Evolutionary conservation across 2,113 vertebrate species (phyloP), one percentile per base, ranked within the genome.

Genomic region (Octodon degus): DNA sequence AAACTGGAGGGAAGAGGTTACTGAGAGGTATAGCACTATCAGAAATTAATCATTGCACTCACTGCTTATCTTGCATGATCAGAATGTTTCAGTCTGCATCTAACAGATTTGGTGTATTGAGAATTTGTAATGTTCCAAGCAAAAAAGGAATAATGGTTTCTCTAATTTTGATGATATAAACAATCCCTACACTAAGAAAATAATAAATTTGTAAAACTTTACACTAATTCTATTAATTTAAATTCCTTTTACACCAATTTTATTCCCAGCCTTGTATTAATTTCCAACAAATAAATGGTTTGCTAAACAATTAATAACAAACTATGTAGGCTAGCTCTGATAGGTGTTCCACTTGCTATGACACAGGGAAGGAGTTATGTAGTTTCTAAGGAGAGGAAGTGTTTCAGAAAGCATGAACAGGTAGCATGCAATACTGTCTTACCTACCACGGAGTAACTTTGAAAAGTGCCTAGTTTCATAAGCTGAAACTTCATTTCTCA

Each of bases 151-250:
- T 67, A 90, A 76, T 5, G 10, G 1, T 72, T 43, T 87, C 60
- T 55, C 19, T 25, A 17, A 58, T 94, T 93, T 76, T 93, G 80
- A 91, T 70, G 30, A 13, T 74, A 40, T 63, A 83, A 84, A 67
- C 25, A 82, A 90, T 70, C 8, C 9, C 40, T 27, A 7, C 40
- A 40, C 68, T 67, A 62, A 87, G 25, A 84, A 93, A 82, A 84
- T 4, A 88, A 88, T 37, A 40, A 80, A 72, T 9, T 50, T 63
- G 11, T 76, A 55, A 84, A 76, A n/a, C 5, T 95, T 9, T 43
- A 91, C 11, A 62, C 43, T 89, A 72, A 79, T 86, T 58, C 50
- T 80, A 19, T 76, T 80, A 4, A 16, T 68, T 4, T 68, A 34
- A n/a, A 34, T 68, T 72, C 25, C 82, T 47, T 86, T 76, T 43